Evolutionary conservation across 2,113 vertebrate species (phyloP), one percentile per base, ranked within the genome.

Genomic region (Seriola aureovittata): DNA sequence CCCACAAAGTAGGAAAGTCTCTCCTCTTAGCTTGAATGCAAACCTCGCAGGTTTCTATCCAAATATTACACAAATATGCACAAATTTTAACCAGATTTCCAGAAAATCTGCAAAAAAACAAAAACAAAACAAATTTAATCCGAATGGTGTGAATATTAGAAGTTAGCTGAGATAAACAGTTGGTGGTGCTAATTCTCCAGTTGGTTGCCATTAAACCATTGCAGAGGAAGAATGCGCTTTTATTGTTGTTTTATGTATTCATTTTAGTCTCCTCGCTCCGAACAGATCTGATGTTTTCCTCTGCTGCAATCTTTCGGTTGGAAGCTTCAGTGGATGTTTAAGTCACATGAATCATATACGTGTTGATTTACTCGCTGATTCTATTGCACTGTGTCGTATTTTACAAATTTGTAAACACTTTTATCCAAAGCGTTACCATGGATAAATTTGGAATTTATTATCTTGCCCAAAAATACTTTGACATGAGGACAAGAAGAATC

Each of bases 21-120:
- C 65, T 78, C 34, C 40, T 66, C 36, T 63, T 19, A 17, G 46
- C 48, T 74, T 79, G 71, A 8, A 70, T 29, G 64, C 10, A 74
- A 81, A 66, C 36, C 40, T 76, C 36, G 69, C 32, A 55, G 3
- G 8, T 73, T 69, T 74, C 8, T 23, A 78, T 52, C 52, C 14
- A 32, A 64, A 57, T 71, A 25, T 64, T 29, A 23, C 1, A 48
- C 12, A 36, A 32, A 38, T 23, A 57, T 29, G 17, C 1, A 48
- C 12, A 36, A 32, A 38, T 23, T 52, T 38, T 70, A 13, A 57
- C 38, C 19, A 3, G 8, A 52, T 60, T 60, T 60, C 6, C 32
- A 36, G 59, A 10, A 62, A 36, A 62, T 36, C 1, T 38, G 34
- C 32, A 19, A 38, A 38, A 38, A 38, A 38, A 5, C 5, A 38